phyloP scores from a whole-genome alignment of 2,797 vertebrate genomes.

The Chrosomus eos region DNA sequence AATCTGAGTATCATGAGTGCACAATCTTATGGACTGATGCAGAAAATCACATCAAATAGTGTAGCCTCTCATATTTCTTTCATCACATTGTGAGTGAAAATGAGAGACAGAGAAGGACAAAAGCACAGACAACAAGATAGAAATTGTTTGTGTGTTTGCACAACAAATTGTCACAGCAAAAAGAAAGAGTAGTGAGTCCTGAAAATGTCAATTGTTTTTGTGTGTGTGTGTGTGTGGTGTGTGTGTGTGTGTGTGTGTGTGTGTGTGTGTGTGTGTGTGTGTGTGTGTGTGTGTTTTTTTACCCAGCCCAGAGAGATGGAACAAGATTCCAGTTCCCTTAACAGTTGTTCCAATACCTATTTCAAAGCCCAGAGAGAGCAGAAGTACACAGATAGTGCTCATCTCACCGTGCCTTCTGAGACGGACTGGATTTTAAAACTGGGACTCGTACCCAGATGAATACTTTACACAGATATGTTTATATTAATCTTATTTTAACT shows the following conservation, averaged over 20 bases:
- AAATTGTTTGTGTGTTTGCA: slow-evolving; percentile 50
- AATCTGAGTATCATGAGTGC: slow-evolving; percentile 21
- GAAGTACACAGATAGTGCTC: slow-evolving; percentile 59
- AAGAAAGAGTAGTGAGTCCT: slow-evolving; percentile 56
- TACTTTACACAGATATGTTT: background rate
- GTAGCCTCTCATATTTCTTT: slow-evolving; percentile 54
- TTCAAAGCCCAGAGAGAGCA: slow-evolving; percentile 55
- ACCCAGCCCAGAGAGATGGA: slow-evolving; percentile 57
- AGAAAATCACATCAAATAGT: slow-evolving; percentile 49
- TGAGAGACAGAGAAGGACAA: slow-evolving; percentile 28
- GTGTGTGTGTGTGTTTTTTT: slow-evolving; percentile 10
- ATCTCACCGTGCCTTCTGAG: slow-evolving; percentile 37
- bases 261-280: too few relatives aligned
- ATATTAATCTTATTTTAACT: background rate
- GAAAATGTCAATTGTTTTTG: slow-evolving; percentile 66
- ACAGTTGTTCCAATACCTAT: slow-evolving; percentile 65
- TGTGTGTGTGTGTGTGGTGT: too few relatives aligned
- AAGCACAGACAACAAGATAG: slow-evolving; percentile 23
- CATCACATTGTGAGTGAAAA: slow-evolving; percentile 41
- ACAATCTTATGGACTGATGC: slow-evolving; percentile 23
- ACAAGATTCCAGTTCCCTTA: slow-evolving; percentile 62
- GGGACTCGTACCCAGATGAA: slow-evolving; percentile 16
- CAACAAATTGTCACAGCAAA: slow-evolving; percentile 35
- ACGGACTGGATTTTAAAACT: slow-evolving; percentile 20
- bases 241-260: too few relatives aligned